phyloP scores from a whole-genome alignment of 2,888 invertebrate species.

The Rugalucina vietnamica region DNA sequence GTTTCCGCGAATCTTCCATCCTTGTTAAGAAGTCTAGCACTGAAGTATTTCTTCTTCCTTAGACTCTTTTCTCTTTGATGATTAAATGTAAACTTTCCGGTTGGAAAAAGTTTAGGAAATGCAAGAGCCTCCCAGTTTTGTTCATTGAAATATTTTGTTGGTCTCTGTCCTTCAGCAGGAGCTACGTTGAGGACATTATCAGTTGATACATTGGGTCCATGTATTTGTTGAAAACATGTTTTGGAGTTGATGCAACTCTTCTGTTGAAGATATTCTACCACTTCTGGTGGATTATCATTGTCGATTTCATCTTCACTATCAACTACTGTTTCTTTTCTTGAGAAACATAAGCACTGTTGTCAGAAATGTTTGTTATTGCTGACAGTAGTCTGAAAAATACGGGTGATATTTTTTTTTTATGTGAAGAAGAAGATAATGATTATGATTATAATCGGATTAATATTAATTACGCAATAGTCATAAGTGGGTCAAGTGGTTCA shows the following conservation, averaged over 20 bases:
- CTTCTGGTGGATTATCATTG: constrained; percentile 34
- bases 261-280: constrained; percentile 21
- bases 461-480: no score
- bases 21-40: constrained; percentile 27
- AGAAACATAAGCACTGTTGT: no score
- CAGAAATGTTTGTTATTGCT: no score
- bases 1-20: constrained; percentile 47
- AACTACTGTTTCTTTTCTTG: no score
- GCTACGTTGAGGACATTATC: constrained; percentile 31
- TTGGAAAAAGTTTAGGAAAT: constrained; percentile 40
- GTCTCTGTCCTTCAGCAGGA: constrained; percentile 45
- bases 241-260: constrained; percentile 31
- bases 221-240: constrained; percentile 27
- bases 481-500: no score
- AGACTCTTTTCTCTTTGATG: neutral
- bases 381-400: no score
- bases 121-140: constrained; percentile 40
- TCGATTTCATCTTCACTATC: constrained; percentile 50
- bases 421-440: no score
- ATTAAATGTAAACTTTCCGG: constrained; percentile 19
- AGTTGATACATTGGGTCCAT: constrained; percentile 34
- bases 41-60: constrained; percentile 46
- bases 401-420: no score
- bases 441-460: no score
- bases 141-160: constrained; percentile 23